Evolutionary conservation across 2,797 vertebrate genomes (phyloP), one percentile per base, ranked within the genome.

Genomic region (Melanotaenia trifasciata): DNA sequence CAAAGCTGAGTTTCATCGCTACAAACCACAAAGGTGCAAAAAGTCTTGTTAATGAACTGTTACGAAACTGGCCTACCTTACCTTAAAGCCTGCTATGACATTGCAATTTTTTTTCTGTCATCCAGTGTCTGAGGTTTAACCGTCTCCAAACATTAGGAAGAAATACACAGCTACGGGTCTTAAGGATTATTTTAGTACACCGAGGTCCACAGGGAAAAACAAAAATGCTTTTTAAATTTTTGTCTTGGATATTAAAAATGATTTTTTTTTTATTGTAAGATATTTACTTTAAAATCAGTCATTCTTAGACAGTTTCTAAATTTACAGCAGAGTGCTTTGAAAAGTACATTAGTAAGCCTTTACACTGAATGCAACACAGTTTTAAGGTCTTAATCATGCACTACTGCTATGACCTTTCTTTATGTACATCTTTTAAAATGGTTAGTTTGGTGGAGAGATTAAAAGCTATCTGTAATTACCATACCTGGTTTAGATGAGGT

Each of bases 401-500:
- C 87, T 94, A 87, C 79, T 70, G 87, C 87, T 83, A 76, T 86
- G 87, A 92, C 93, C 90, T 91, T 72, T 91, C 87, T 85, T 92
- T 70, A 70, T 91, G 67, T 36, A 79, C 57, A 43, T 89, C 74
- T 65, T 91, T 93, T 78, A 93, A 93, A 90, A 84, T 90, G 81
- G 86, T 76, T 22, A 85, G 83, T 92, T 90, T 87, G 88, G 88
- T 92, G 87, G 24, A 63, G 92, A 94, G 87, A 93, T 83, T 89
- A 67, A 93, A 92, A 93, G 54, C 87, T 85, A 92, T 94, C 81
- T 78, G 88, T 94, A 94, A 94, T 94, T 95, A 93, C 94, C 95
- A 94, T 98, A 99, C 98, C 98, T 98, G 96, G 95, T 96, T 94
- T 94, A 94, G 94, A 93, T 85, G 92, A 95, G 87, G 84, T 83